Base-by-base conservation (phyloP, 2,797 vertebrate species). In the Percopsis omiscomaycus region DNA sequence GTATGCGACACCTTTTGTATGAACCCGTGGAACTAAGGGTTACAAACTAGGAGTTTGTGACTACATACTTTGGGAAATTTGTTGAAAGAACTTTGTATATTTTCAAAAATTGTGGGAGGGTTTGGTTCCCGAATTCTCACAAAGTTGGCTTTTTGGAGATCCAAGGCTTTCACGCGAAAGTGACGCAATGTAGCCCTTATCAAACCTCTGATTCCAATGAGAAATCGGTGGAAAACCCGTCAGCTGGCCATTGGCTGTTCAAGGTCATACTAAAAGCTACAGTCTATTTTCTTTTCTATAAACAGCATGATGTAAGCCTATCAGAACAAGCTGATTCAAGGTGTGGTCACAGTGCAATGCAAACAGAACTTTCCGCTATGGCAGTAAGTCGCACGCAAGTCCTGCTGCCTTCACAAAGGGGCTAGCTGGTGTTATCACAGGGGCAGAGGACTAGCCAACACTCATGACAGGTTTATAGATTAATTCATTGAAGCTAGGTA, bases 331-430 rank as follows among this genome's bases (percentile, higher is more conserved):
- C 50, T 10, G 28, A 53, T 30, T 53, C 4, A 53, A 67, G 78
- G 84, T 70, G 86, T 83, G 82, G 69, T 69, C 29, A 55, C 16
- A 61, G 58, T n/a, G 28, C 63, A 82, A 60, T 0, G 15, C 63
- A 82, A 75, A 86, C 75, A 84, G 60, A 86, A 89, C 84, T 59
- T 42, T 53, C 15, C 64, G 16, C 51, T 82, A 60, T 73, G 64
- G 64, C 22, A 49, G 55, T n/a, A 58, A 75, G 69, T 65, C 59
- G 55, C 51, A 47, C 4, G 1, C 55, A 22, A 30, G 30, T 62
- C 51, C 32, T 8, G 3, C 8, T 55, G 28, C 52, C 9, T 46
- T 6, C 30, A 29, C 3, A 64, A 42, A 16, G 15, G n/a, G 42
- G 55, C 4, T 10, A 28, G 61, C 37, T 14, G 47, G 16, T 3